Percentiles rank a stretch among this genome's conserved stretches.
These are phyloP conservation scores for Buteo buteo DNA, from an alignment of 2,113 vertebrate species.

Conservation along the genomic window DNA sequence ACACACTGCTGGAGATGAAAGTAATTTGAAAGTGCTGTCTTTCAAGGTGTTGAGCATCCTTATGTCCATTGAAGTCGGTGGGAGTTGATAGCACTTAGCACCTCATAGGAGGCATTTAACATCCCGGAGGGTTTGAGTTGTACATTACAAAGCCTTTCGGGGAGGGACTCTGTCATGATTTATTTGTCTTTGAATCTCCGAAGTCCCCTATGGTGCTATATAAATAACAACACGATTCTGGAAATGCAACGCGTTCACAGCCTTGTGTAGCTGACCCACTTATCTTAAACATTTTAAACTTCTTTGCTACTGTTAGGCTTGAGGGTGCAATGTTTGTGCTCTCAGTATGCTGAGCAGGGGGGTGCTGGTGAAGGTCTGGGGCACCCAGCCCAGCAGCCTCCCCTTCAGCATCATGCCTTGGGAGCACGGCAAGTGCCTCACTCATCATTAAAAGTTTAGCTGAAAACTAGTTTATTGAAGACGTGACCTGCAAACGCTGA, in stretches of 20 bases:
- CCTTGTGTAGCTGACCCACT: neutral
- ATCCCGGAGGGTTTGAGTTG: neutral
- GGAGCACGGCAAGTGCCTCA: neutral
- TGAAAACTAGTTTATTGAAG: constrained; percentile 13
- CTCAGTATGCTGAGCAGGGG: neutral
- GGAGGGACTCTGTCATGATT: neutral
- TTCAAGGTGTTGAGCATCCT: constrained; percentile 12
- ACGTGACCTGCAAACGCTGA: neutral
- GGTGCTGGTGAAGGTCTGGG: neutral
- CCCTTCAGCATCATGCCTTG: neutral
- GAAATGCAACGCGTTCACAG: neutral
- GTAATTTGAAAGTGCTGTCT: neutral
- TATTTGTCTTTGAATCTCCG: constrained; percentile 27
- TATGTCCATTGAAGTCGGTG: neutral
- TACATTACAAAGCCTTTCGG: neutral
- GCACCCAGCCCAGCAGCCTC: neutral
- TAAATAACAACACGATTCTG: constrained; percentile 18
- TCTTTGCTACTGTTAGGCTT: neutral
- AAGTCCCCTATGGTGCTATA: neutral
- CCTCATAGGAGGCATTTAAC: constrained; percentile 5
- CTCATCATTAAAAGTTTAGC: neutral
- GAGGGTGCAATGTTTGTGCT: neutral
- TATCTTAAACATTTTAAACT: neutral
- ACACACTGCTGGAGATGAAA: neutral
- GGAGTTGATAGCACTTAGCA: constrained; percentile 24